Conservation (phyloP, 2,888 invertebrate genomes). For the Chrysolina haemoptera region DNA sequence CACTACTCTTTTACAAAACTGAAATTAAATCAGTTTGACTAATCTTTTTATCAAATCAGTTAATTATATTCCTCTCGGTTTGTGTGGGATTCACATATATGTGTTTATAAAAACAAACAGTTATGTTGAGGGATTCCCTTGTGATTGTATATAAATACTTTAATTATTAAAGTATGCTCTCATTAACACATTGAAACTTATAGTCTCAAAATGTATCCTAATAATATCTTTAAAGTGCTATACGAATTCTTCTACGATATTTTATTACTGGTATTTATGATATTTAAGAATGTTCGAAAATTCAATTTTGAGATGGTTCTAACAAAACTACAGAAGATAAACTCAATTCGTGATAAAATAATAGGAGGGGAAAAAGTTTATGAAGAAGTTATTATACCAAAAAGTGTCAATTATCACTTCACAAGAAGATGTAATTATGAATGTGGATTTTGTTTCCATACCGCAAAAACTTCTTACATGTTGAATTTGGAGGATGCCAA, state of each 20-base stretch:
- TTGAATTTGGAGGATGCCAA: slow-evolving; percentile 70
- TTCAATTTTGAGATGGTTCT: background rate
- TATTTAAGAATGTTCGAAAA: background rate
- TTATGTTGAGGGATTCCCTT: slow-evolving; percentile 4
- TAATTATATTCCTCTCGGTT: background rate
- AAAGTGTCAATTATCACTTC: slow-evolving; percentile 72
- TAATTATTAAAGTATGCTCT: background rate
- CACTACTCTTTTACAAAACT: too few relatives aligned
- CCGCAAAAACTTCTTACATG: slow-evolving; percentile 71
- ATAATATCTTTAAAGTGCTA: background rate
- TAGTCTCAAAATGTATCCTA: background rate
- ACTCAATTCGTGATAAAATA: background rate
- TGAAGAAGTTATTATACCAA: slow-evolving; percentile 54
- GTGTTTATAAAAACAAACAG: background rate
- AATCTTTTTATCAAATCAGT: too few relatives aligned
- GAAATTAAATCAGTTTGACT: too few relatives aligned
- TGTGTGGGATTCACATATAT: slow-evolving; percentile 17
- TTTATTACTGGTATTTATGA: background rate
- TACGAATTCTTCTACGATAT: background rate
- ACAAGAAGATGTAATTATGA: slow-evolving; percentile 72
- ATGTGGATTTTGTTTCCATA: slow-evolving; percentile 74
- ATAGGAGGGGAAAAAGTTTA: background rate
- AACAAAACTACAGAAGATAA: background rate
- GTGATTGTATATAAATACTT: slow-evolving; percentile 4
- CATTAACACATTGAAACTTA: background rate